Conservation (phyloP, 1,140 invertebrate genomes). For the Ylistrum balloti region DNA sequence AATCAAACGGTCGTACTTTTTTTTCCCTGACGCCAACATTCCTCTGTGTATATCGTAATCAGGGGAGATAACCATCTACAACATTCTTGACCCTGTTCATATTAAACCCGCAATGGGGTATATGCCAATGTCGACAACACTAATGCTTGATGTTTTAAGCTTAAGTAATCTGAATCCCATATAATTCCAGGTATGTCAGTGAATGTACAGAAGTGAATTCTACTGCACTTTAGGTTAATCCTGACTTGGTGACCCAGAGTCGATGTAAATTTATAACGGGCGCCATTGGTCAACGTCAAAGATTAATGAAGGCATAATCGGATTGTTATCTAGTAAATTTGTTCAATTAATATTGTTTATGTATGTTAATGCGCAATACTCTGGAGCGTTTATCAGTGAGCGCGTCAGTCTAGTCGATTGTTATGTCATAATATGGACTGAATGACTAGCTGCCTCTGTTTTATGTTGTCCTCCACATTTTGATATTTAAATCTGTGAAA, state of each 20-base stretch:
- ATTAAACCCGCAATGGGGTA: background rate
- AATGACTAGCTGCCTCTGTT: too few species aligned
- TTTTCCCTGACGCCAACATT: background rate
- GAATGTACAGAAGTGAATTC: background rate
- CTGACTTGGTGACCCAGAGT: background rate
- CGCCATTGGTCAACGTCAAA: background rate
- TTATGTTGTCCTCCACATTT: too few species aligned
- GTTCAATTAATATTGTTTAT: too few species aligned
- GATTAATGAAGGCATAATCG: too few species aligned
- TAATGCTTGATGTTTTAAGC: background rate
- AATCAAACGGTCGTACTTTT: background rate
- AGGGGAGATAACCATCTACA: background rate
- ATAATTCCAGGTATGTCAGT: background rate
- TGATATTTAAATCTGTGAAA: too few species aligned
- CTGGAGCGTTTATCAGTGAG: too few species aligned
- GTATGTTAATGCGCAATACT: too few species aligned
- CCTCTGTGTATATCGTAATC: background rate
- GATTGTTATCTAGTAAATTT: too few species aligned
- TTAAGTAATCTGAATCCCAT: constrained; percentile 4
- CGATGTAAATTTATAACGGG: background rate
- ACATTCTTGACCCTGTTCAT: constrained; percentile 14
- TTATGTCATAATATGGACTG: too few species aligned
- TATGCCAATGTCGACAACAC: background rate
- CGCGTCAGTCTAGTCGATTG: too few species aligned
- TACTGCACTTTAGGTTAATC: background rate